These are phyloP conservation scores for Aplocera efformata DNA, from an alignment of 2,888 invertebrate species.

Conservation along the genomic window DNA sequence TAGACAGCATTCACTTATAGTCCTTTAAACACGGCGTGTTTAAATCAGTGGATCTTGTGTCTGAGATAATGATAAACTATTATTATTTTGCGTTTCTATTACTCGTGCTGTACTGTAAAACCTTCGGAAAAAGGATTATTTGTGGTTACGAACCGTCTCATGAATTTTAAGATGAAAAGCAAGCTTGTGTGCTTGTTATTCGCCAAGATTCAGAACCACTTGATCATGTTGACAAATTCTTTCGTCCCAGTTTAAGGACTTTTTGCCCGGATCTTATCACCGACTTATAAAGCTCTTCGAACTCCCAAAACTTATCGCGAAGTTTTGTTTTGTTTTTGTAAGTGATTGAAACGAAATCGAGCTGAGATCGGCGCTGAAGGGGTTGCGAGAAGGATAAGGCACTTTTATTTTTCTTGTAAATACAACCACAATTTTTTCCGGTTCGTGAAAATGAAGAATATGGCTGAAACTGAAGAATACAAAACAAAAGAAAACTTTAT, in stretches of 20 bases:
- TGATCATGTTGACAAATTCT: conserved; percentile 18
- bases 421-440: no score
- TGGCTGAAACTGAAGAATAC: no score
- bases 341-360: conserved; percentile 16
- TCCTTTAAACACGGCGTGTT: no score
- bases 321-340: conserved; percentile 17
- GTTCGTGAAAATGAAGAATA: no score
- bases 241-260: conserved; percentile 22
- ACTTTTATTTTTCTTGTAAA: conserved; percentile 3
- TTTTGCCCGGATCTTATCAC: conserved; percentile 26
- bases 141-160: no score
- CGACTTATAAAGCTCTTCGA: conserved; percentile 26
- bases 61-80: no score
- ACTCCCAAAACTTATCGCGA: conserved; percentile 16
- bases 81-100: no score
- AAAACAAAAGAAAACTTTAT: no score
- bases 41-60: no score
- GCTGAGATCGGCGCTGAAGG: conserved; percentile 9
- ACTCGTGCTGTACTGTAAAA: no score
- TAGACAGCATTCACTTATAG: no score
- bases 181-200: conserved; percentile 5
- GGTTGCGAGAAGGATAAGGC: conserved; percentile 1
- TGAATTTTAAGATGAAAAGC: not conserved
- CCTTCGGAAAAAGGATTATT: no score
- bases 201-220: conserved; percentile 11